Evolutionary conservation across 2,797 vertebrate species (phyloP), one percentile per base, ranked within the genome.

Genomic region (Nyctalus aviator): DNA sequence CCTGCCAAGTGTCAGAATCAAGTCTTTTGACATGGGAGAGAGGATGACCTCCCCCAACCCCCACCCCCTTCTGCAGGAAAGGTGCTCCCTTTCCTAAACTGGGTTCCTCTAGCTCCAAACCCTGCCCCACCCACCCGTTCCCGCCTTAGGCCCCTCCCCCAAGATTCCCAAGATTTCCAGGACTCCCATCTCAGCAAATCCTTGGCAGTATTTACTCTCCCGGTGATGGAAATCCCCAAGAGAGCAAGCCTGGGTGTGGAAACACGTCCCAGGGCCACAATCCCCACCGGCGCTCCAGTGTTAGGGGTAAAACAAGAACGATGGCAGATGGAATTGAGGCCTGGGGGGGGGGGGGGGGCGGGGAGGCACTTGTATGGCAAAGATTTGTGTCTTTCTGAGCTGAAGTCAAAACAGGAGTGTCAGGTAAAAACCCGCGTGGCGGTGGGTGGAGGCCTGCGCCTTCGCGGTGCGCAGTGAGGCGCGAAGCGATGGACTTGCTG

Each of bases 381-480:
- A 96, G 97, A 96, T 96, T 96, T 97, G 97, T 97, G 97, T 94
- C 97, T 98, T 97, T 96, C 95, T 94, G 94, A 97, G 92, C 94
- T 32, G 84, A 96, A 97, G 97, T 97, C 96, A 96, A 97, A 98
- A 97, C 97, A 95, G 72, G 62, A 66, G 95, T 93, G 96, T 97
- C 83, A 91, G 94, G 72, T 15, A 95, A 68, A 92, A 90, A 15
- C 79, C 71, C 14, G 66, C 95, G 94, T 8, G 68, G 95, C 69
- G 90, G 81, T 5, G 27, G 94, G 93, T 37, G 30, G 1, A 14
- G 50, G 41, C 0, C 0, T 0, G 20, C 9, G 57, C 8, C 14
- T 4, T 17, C 0, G 23, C 7, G 5, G 8, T 25, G 77, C 50
- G 4, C 2, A 12, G 0, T 1, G 18, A 14, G 8, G 27, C 30